Evolutionary conservation across 2,888 invertebrate genomes (phyloP), one percentile per base, ranked within the genome.

Genomic region (Perizoma flavofasciatum): DNA sequence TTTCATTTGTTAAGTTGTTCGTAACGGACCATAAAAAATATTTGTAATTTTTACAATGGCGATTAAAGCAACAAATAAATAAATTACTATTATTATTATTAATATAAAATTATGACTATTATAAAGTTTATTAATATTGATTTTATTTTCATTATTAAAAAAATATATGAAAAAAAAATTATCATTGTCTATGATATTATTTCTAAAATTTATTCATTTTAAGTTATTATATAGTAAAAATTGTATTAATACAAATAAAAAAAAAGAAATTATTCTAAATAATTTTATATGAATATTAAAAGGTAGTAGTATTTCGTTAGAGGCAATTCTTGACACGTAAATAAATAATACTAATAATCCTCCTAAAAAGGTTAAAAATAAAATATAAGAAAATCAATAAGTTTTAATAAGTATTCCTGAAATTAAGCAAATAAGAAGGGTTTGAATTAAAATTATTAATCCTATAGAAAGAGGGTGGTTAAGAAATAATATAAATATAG

Each of bases 281-380:
- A 68, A 61, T 81, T 73, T 75, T 65, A 72, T 43, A 68, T 83
- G 86, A 52, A 80, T 66, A 63, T n/a, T 67, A 37, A 67, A 79
- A 77, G 34, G 4, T 0, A 7, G 32, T 80, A 94, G 93, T 86
- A 93, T 83, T 93, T 94, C 93, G 87, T 94, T 94, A 10, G 93
- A 93, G 0, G 93, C 93, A 81, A 94, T 77, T 68, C 94, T 94
- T 59, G 93, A 93, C 4, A 95, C 92, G 82, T 95, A 95, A 82
- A 94, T 90, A 87, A 95, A 94, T 87, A 95, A 71, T 6, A 95
- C 92, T 89, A 95, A 70, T 89, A 95, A 84, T 10, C 94, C 94
- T 22, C 95, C 94, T 79, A 95, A 74, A 81, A 94, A 94, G 72
- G 93, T 90, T 86, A 94, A 74, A 76, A 94, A 94, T 88, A 94